phyloP scores from a whole-genome alignment of 2,888 invertebrate genomes.

The Plebejus argus region DNA sequence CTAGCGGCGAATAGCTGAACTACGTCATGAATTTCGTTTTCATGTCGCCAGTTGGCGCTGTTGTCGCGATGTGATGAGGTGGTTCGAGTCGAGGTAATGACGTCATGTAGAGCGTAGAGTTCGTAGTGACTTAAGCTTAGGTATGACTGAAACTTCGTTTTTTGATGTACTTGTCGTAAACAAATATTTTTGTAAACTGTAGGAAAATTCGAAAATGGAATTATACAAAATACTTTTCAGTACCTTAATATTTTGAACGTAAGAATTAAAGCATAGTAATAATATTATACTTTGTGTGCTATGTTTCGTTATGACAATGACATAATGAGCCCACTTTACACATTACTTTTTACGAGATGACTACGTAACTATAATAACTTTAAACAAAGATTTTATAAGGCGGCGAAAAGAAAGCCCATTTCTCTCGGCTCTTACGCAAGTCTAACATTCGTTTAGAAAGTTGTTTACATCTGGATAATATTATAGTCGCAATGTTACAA shows the following conservation, averaged over 20 bases:
- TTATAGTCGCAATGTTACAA: slow-evolving; percentile 1
- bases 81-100: background rate
- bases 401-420: slow-evolving; percentile 29
- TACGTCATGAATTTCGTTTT: slow-evolving; percentile 47
- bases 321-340: background rate
- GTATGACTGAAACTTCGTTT: background rate
- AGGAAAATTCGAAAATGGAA: background rate
- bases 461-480: slow-evolving; percentile 22
- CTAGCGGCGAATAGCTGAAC: slow-evolving; percentile 70
- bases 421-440: slow-evolving; percentile 23
- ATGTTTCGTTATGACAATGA: background rate
- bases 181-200: background rate
- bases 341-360: background rate
- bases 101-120: background rate
- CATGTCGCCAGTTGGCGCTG: slow-evolving; percentile 58
- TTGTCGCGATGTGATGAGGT: slow-evolving; percentile 29
- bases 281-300: background rate
- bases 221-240: background rate
- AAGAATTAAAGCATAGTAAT: background rate
- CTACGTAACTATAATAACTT: slow-evolving; percentile 22
- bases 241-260: background rate
- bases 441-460: slow-evolving; percentile 15
- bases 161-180: background rate
- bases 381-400: slow-evolving; percentile 10
- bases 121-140: background rate